Evolutionary conservation across 2,888 invertebrate genomes (phyloP), one percentile per base, ranked within the genome.

Genomic region (Physocephala rufipes): DNA sequence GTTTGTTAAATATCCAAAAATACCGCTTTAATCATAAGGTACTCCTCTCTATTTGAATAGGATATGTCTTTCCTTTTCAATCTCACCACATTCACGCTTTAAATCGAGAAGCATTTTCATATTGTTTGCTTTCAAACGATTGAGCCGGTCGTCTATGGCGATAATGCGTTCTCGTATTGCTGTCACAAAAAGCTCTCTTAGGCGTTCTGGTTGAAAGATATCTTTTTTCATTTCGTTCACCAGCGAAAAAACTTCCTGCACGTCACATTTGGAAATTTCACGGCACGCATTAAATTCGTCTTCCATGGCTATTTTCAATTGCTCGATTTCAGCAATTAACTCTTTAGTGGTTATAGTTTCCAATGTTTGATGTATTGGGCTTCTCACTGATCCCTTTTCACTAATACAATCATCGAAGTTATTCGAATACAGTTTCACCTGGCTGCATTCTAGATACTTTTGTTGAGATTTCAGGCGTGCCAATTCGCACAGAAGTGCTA

Each of bases 361-460:
- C 69, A 64, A 36, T 61, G 73, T 21, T 61, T 45, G 12, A n/a
- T 21, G 49, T n/a, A 19, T n/a, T 3, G 66, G 3, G 2, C 21
- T 5, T 26, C 13, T 58, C 13, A 15, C 28, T 45, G 45, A 9
- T 47, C 15, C 36, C 16, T 49, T 49, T 4, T 49, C 15, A 47
- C 47, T 16, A 9, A 15, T 21, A 1, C n/a, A 47, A 13, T 76
- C 76, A 53, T 76, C 78, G 59, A 82, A 84, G 76, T 82, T 76
- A 47, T 77, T 79, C n/a, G 82, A 78, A 76, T 81, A 83, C 64
- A 85, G 75, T 78, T 82, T 84, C n/a, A 80, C 74, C 75, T 84
- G 85, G 78, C 80, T 82, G 77, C 82, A 82, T 79, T 86, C 86
- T 28, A 86, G 80, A 79, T 85, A 86, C 77, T 85, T 85, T 78